Percentiles rank a stretch among this genome's conserved stretches.
These are phyloP conservation scores for Amyelois transitella DNA, from an alignment of 1,140 invertebrate species.

Conservation along the genomic window DNA sequence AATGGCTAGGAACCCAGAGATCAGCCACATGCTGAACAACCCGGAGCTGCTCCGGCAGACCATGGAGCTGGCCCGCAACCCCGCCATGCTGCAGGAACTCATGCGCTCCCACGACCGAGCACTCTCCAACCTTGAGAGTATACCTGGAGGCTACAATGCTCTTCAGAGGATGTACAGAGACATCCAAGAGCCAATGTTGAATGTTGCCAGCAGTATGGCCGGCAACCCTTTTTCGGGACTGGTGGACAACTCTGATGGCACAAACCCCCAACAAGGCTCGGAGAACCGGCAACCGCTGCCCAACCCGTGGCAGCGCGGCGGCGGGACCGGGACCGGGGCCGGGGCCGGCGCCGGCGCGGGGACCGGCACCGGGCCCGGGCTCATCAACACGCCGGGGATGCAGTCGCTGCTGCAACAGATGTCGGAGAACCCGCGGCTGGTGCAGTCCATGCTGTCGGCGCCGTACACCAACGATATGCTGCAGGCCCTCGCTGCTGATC, in stretches of 20 bases:
- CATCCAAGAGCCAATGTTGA: constrained; percentile 99
- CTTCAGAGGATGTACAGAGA: constrained; percentile 98
- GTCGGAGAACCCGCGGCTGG: constrained; percentile 92
- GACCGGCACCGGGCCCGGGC: constrained; percentile 60
- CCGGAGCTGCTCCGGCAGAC: constrained; percentile 97
- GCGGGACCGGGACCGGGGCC: constrained; percentile 44
- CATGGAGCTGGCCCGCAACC: constrained; percentile 98
- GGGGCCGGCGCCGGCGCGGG: constrained; percentile 46
- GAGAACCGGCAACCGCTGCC: constrained; percentile 97
- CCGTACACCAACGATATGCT: constrained; percentile 93
- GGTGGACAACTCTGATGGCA: constrained; percentile 79
- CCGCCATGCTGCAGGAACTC: constrained; percentile 97
- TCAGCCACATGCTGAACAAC: constrained; percentile 99
- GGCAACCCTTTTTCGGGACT: constrained; percentile 92
- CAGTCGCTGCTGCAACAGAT: constrained; percentile 94
- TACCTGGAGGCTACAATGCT: constrained; percentile 96
- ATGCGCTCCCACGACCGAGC: constrained; percentile 99
- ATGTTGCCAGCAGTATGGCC: constrained; percentile 91
- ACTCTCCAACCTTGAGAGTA: constrained; percentile 96
- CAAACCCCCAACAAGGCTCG: constrained; percentile 87
- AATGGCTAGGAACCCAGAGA: constrained; percentile 98
- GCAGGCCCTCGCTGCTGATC: constrained; percentile 89
- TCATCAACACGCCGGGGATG: constrained; percentile 88
- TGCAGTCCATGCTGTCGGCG: constrained; percentile 93
- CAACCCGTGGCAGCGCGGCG: constrained; percentile 98